Conservation (phyloP, 2,797 vertebrate genomes). For the Pristis pectinata region DNA sequence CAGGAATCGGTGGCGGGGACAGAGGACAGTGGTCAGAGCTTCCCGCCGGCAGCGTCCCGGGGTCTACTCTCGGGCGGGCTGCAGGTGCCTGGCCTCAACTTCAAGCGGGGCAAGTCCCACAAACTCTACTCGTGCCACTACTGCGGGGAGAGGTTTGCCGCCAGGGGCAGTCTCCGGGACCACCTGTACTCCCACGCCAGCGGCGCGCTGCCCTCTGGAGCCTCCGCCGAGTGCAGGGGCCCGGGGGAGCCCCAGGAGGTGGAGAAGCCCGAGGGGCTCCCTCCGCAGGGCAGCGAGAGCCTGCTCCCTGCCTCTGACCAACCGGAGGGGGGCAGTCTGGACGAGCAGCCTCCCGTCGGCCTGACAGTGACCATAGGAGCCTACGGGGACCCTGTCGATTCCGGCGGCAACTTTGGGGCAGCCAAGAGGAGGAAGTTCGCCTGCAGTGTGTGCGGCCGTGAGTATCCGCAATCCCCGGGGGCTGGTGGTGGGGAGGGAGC, state of each 20-base stretch:
- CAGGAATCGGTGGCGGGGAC: slow-evolving; percentile 62
- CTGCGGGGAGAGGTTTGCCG: slow-evolving; percentile 82
- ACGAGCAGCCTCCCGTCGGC: slow-evolving; percentile 75
- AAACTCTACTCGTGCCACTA: slow-evolving; percentile 76
- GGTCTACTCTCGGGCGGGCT: slow-evolving; percentile 54
- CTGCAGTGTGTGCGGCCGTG: slow-evolving; percentile 79
- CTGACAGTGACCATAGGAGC: slow-evolving; percentile 67
- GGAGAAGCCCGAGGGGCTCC: slow-evolving; percentile 55
- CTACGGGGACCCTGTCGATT: slow-evolving; percentile 53
- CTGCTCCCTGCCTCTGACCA: slow-evolving; percentile 49
- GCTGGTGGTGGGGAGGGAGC: not conserved
- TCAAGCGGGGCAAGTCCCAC: slow-evolving; percentile 56
- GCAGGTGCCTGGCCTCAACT: slow-evolving; percentile 53
- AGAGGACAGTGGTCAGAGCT: slow-evolving; percentile 71
- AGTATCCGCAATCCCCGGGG: slow-evolving; percentile 62
- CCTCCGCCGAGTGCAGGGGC: slow-evolving; percentile 65
- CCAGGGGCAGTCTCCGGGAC: slow-evolving; percentile 70
- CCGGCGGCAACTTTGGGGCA: slow-evolving; percentile 58
- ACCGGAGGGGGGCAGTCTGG: slow-evolving; percentile 56
- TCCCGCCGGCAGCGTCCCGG: slow-evolving; percentile 53
- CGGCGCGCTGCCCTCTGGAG: slow-evolving; percentile 63
- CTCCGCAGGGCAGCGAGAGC: slow-evolving; percentile 48
- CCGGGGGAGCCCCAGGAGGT: slow-evolving; percentile 67
- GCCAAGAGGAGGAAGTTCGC: slow-evolving; percentile 82
- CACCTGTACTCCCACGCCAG: slow-evolving; percentile 82